Evolutionary conservation across 2,888 invertebrate genomes (phyloP).

Genomic region (Cactoblastis cactorum): DNA sequence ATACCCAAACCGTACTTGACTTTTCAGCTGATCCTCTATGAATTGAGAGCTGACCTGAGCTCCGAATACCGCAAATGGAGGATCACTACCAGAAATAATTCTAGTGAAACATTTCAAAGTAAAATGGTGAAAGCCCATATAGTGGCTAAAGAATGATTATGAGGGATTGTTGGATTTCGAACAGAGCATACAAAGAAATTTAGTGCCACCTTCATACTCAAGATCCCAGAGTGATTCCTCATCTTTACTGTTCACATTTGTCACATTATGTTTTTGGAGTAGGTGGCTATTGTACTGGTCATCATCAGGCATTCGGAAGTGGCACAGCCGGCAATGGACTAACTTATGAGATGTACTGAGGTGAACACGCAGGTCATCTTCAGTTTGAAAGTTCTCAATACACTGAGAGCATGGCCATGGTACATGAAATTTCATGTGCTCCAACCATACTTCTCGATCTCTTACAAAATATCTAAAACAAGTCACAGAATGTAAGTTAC

Average conservation of each 20-base stretch:
- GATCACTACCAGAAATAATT: conserved; percentile 55
- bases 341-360: conserved; percentile 52
- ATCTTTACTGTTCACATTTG: conserved; percentile 46
- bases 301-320: conserved; percentile 58
- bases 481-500: neutral
- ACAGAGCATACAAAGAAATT: conserved; percentile 60
- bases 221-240: conserved; percentile 56
- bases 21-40: conserved; percentile 51
- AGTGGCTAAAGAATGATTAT: conserved; percentile 61
- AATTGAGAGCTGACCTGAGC: conserved; percentile 61
- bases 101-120: conserved; percentile 66
- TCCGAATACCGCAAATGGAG: conserved; percentile 58
- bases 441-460: conserved; percentile 56
- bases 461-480: conserved; percentile 66
- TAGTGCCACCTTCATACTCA: conserved; percentile 45
- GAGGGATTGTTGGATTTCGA: conserved; percentile 47
- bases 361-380: conserved; percentile 50
- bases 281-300: conserved; percentile 60
- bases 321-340: conserved; percentile 67
- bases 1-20: conserved; percentile 51
- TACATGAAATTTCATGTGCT: conserved; percentile 58
- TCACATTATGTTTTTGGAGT: conserved; percentile 61
- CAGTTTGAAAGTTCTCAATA: conserved; percentile 48
- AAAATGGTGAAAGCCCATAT: conserved; percentile 67
- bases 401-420: conserved; percentile 75